Evolutionary conservation across 2,113 vertebrate species (phyloP).

Genomic region (Kryptolebias marmoratus): DNA sequence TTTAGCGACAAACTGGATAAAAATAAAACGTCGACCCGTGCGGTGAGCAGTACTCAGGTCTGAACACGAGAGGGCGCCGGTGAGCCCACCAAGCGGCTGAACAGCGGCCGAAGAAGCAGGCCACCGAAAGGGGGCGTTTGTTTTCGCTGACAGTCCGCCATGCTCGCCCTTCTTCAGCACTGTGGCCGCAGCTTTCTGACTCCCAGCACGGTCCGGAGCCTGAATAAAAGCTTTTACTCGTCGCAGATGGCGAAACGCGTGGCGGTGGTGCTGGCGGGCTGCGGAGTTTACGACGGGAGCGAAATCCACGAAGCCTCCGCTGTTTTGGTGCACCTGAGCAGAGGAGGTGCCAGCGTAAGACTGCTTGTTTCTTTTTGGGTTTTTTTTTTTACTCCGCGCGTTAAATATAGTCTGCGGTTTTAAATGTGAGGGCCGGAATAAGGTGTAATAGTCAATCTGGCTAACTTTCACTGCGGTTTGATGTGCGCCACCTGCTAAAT

Average conservation of each 20-base stretch:
- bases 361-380: neutral
- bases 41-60: neutral
- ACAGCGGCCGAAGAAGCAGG: constrained; percentile 5
- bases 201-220: neutral
- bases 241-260: constrained; percentile 76
- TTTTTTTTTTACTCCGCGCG: neutral
- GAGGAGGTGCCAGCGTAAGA: constrained; percentile 75
- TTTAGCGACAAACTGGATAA: no score
- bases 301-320: constrained; percentile 83
- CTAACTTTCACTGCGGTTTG: no score
- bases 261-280: constrained; percentile 82
- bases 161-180: constrained; percentile 52
- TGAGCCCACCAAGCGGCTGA: neutral
- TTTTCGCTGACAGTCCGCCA: constrained; percentile 40
- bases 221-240: neutral
- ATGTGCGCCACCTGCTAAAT: no score
- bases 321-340: constrained; percentile 80
- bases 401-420: neutral
- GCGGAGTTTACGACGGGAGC: constrained; percentile 82
- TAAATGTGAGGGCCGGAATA: neutral
- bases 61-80: constrained; percentile 16
- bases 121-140: neutral
- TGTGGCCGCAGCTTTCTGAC: constrained; percentile 17
- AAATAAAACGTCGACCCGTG: no score
- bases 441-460: neutral